Evolutionary conservation across 2,797 vertebrate genomes (phyloP), one percentile per base, ranked within the genome.

Genomic region (Urophycis tenuis): DNA sequence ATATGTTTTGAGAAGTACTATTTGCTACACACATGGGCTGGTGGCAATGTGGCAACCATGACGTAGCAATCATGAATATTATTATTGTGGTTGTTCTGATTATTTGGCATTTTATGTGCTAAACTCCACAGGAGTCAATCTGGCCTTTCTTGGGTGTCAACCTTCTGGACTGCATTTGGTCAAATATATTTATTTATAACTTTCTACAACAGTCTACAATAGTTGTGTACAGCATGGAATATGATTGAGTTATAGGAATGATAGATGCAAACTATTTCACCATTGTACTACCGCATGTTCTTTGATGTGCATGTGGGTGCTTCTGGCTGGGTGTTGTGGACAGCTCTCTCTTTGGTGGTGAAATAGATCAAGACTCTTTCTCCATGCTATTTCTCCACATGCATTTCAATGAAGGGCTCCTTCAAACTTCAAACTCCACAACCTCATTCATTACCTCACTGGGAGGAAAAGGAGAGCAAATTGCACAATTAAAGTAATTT

Each of bases 381-480:
- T 81, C 39, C 39, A 14, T 41, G 39, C 45, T 53, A 22, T 77
- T 81, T 84, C 75, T 41, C 77, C 73, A 73, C 79, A 84, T 89
- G 87, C 88, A 91, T 90, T 88, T 89, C 79, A 88, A 87, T 88
- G 81, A 89, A 80, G 78, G 81, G 82, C 78, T 82, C 81, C 80
- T 81, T 81, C 84, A 82, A 78, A 84, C 75, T 14, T 83, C 85
- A 83, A 80, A 77, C 86, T 85, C 73, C 75, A 78, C 74, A 76
- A 77, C 75, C 67, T 71, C 64, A n/a, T 76, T 25, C 76, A 83
- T 82, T 82, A 41, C 77, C 14, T 22, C 45, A 4, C 19, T 53
- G 4, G 5, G 17, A 78, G 33, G 67, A 41, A 72, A 49, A 74
- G 70, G 64, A 82, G 86, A 87, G 73, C 79, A 86, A 78, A 75